These are phyloP conservation scores for Ophraella communa DNA, from an alignment of 2,888 invertebrate species.

Conservation along the genomic window DNA sequence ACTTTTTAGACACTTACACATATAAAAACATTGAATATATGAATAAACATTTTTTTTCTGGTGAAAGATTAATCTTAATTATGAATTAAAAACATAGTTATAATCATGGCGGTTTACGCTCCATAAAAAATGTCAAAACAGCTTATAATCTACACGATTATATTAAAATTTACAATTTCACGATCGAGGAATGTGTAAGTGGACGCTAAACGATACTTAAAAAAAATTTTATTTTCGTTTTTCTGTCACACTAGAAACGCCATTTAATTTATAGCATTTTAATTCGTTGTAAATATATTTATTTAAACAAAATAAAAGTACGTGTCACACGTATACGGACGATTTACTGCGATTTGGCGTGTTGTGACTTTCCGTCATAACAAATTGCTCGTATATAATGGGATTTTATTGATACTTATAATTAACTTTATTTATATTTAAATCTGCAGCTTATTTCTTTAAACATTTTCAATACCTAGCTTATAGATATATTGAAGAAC, in stretches of 20 bases:
- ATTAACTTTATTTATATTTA: too few relatives aligned
- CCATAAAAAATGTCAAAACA: constrained; percentile 48
- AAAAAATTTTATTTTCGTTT: neutral
- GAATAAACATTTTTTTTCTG: constrained; percentile 12
- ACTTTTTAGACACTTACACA: too few relatives aligned
- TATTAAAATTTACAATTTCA: constrained; percentile 22
- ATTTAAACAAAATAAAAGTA: neutral
- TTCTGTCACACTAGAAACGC: constrained; percentile 1
- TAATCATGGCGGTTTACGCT: constrained; percentile 44
- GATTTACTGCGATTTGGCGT: neutral
- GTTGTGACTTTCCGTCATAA: neutral
- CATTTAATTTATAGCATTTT: constrained; percentile 11
- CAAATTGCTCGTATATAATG: neutral
- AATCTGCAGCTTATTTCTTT: too few relatives aligned
- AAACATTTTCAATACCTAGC: too few relatives aligned
- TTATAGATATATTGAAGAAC: too few relatives aligned
- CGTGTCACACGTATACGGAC: neutral
- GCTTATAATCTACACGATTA: constrained; percentile 42
- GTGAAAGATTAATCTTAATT: constrained; percentile 21
- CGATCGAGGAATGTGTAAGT: constrained; percentile 15
- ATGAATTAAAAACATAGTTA: constrained; percentile 24
- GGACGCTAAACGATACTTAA: constrained; percentile 14
- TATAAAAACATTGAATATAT: too few relatives aligned
- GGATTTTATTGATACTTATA: neutral
- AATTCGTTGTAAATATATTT: constrained; percentile 11